Percentiles rank a stretch among this genome's conserved stretches.
Conservation (phyloP, 2,797 vertebrate genomes). For the Heliangelus exortis region DNA sequence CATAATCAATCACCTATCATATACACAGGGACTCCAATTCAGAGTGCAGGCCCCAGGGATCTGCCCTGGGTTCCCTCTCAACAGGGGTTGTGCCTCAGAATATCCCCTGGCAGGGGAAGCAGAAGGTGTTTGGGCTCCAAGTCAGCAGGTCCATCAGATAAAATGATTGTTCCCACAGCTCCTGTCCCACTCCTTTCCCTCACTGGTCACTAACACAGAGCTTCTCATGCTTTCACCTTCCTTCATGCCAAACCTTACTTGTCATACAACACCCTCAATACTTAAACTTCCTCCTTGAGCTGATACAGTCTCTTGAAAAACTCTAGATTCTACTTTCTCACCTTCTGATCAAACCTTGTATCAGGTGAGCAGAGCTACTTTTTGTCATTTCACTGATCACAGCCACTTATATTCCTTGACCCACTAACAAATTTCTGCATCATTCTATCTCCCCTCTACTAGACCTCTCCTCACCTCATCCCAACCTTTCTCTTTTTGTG, state of each 20-base stretch:
- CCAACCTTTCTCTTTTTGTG: neutral
- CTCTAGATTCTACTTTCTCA: slow-evolving; percentile 45
- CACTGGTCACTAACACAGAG: neutral
- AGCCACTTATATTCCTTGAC: slow-evolving; percentile 23
- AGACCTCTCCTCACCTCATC: neutral
- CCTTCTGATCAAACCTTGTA: slow-evolving; percentile 13
- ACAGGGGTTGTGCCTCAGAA: neutral
- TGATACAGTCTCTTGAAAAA: slow-evolving; percentile 12
- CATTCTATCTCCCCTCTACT: neutral
- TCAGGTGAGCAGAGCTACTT: slow-evolving; percentile 36
- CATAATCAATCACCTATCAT: neutral
- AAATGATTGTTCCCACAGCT: neutral
- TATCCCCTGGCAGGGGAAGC: neutral
- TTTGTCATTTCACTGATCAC: slow-evolving; percentile 7
- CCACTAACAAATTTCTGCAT: neutral
- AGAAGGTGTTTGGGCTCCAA: neutral
- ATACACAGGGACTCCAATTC: neutral
- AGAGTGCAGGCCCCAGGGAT: neutral
- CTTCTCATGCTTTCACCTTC: slow-evolving; percentile 30
- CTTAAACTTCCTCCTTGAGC: slow-evolving; percentile 8
- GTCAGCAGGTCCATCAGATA: slow-evolving; percentile 29
- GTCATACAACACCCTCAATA: slow-evolving; percentile 32
- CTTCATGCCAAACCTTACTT: neutral
- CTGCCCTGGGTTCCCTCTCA: neutral
- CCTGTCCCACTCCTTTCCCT: neutral